These are phyloP conservation scores for Macrotrachela quadricornifera DNA, from an alignment of 1,140 invertebrate genomes.

Conservation along the genomic window DNA sequence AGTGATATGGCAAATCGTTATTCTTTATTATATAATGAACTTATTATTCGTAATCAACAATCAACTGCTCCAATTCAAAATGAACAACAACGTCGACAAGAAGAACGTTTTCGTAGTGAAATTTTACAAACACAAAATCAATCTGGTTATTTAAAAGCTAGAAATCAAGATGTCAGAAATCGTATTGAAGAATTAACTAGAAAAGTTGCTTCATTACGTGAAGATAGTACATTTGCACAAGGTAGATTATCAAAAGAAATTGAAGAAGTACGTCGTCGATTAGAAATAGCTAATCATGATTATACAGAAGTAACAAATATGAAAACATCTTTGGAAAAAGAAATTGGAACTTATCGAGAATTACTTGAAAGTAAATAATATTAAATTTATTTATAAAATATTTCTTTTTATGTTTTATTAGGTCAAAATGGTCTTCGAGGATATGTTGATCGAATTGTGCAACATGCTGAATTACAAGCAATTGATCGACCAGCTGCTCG, in stretches of 20 bases:
- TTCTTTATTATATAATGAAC: background rate
- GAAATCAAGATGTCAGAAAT: background rate
- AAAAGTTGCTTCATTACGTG: no score
- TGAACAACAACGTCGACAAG: background rate
- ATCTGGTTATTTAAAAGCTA: background rate
- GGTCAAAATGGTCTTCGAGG: no score
- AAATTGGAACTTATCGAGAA: background rate
- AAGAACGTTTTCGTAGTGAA: background rate
- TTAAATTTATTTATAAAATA: no score
- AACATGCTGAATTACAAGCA: no score
- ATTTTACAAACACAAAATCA: background rate
- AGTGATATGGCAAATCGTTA: slow-evolving; percentile 4
- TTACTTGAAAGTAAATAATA: background rate
- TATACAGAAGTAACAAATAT: background rate
- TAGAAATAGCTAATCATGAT: background rate
- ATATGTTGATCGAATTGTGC: no score
- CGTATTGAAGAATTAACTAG: background rate
- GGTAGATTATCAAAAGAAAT: background rate
- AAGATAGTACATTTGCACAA: no score
- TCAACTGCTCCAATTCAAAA: background rate
- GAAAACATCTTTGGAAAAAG: background rate
- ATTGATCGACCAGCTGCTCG: no score
- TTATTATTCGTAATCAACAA: background rate
- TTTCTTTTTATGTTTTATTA: no score
- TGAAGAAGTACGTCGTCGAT: background rate